Base-by-base conservation (phyloP, 2,797 vertebrate genomes). In the Lepilemur ruficaudatus region DNA sequence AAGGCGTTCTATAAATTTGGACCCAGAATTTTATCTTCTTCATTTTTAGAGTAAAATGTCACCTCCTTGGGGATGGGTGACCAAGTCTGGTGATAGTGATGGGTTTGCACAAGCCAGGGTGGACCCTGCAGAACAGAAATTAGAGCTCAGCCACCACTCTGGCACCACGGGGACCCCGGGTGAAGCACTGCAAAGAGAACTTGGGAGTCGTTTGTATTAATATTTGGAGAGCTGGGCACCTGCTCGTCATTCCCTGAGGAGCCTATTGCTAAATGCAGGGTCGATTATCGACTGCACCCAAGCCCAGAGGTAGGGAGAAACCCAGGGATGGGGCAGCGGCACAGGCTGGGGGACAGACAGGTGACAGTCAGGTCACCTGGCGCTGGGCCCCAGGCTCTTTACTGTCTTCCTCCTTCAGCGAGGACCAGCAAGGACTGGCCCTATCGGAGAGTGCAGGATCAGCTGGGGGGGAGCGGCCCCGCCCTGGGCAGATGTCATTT, bases 381-480 rank as follows among this genome's bases (percentile, higher is more conserved):
- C 30, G 65, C n/a, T 18, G 4, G 23, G 46, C 17, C 25, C 22
- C 46, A n/a, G 12, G 30, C 57, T 73, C 4, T 9, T 14, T 18
- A 41, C 23, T 38, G 41, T 93, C 13, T 22, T 61, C 23, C 18
- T 28, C 59, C 8, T 48, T 61, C 14, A 28, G 4, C 2, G 41
- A 30, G 32, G 22, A 57, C 55, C 0, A 3, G 55, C 46, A 48
- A 57, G 55, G 28, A 30, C 9, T 0, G 52, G 70, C 30, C 41
- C 30, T 1, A 0, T 1, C 15, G 35, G 89, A 15, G 2, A 1
- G n/a, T 10, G 9, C 50, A 28, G 59, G 61, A 4, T 2, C 0
- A 0, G 38, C 11, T 11, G 1, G 1, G 5, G 1, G 0, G 4
- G 1, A 73, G 35, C 1, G 48, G 73, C 48, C 28, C 32, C 18